Evolutionary conservation across 2,888 invertebrate genomes (phyloP).

Genomic region (Megastigmus dorsalis): DNA sequence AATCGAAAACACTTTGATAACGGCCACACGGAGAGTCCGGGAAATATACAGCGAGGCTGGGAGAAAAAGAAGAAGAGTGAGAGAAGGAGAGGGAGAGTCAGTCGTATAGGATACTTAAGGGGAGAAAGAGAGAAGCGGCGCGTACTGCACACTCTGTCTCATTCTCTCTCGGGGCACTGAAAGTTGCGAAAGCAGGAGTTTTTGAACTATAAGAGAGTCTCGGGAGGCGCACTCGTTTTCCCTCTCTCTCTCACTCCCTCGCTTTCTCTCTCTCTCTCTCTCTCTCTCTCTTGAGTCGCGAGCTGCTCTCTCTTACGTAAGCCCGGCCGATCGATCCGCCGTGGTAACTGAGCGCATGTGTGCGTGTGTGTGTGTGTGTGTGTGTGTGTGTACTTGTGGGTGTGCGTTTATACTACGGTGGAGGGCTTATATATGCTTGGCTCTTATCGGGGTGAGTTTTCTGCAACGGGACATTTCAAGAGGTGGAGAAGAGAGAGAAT

Average conservation of each 20-base stretch:
- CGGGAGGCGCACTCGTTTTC: too few species aligned
- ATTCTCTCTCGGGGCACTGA: not conserved
- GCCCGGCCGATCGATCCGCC: slow-evolving; percentile 38
- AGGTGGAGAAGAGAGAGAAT: not conserved
- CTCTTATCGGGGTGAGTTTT: slow-evolving; percentile 24
- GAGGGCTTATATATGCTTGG: not conserved
- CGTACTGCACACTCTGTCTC: not conserved
- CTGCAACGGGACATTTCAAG: not conserved
- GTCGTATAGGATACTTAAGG: too few species aligned
- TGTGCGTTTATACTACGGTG: not conserved
- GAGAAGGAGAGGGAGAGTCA: not conserved
- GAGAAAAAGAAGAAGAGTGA: not conserved
- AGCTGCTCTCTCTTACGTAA: slow-evolving; percentile 32
- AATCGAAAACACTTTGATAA: too few species aligned
- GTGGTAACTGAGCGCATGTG: not conserved
- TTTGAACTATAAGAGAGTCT: slow-evolving; percentile 28
- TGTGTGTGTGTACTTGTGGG: not conserved
- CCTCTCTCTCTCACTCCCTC: too few species aligned
- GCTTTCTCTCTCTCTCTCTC: too few species aligned
- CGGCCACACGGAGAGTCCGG: too few species aligned
- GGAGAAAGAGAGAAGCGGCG: too few species aligned
- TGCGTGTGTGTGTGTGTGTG: not conserved
- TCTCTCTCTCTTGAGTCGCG: too few species aligned
- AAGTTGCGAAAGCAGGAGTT: slow-evolving; percentile 24
- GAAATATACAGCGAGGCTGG: too few species aligned